Base-by-base conservation (phyloP, 2,888 invertebrate species). In the Nymphalis c-album region DNA sequence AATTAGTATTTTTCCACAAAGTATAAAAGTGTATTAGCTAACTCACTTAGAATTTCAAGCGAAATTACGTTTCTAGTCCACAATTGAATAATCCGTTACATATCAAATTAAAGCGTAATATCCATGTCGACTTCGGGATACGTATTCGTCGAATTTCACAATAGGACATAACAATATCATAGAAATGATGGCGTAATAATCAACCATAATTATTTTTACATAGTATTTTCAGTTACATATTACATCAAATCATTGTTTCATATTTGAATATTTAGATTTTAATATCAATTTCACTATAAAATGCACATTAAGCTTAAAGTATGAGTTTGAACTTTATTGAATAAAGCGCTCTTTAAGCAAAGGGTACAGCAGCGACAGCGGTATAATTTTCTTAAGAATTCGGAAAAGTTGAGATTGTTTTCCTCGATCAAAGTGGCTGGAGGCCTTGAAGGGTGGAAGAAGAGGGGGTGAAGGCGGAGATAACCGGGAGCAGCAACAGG, bases 401-500 rank as follows among this genome's bases (percentile, higher is more conserved):
- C 76, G 74, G 73, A 85, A n/a, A 90, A 90, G 87, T 91, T 90
- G 73, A 86, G 85, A 90, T 89, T 91, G 87, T 90, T 90, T 88
- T 84, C 80, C 76, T 73, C 79, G 81, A 86, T 87, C 85, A 86
- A 85, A 88, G 85, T 85, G 83, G 83, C 83, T 80, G 73, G 72
- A 73, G 75, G 75, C 72, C 74, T 71, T 73, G 78, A 78, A 74
- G 76, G 74, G 74, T 75, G 75, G 73, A 76, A 75, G 71, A 74
- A 58, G 63, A 74, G 71, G 75, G 73, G 76, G 67, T 60, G 71
- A 74, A 75, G 82, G 85, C 81, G 86, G 82, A 76, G 81, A 77
- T 72, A 76, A 76, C 78, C 78, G 73, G 81, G 81, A 81, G 57
- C 82, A 83, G 90, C 91, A 91, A 91, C 91, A 91, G 90, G 91